These are phyloP conservation scores for Nebria salina DNA, from an alignment of 2,888 invertebrate genomes.

Conservation along the genomic window DNA sequence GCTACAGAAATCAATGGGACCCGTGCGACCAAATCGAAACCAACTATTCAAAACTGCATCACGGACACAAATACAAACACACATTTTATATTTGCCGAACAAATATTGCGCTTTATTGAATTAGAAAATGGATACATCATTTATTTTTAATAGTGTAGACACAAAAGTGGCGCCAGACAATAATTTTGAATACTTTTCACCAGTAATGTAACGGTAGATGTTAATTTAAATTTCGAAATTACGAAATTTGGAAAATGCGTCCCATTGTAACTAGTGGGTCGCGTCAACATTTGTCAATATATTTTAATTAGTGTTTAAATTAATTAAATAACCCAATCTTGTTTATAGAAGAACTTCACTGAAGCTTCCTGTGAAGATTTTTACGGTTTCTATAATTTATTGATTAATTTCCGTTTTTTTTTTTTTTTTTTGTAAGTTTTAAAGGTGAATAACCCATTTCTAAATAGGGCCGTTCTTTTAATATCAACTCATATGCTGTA, in stretches of 20 bases:
- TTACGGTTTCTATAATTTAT: neutral
- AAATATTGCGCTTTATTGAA: too few species aligned
- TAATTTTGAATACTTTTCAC: neutral
- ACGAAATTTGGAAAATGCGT: neutral
- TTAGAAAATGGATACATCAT: too few species aligned
- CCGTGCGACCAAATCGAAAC: neutral
- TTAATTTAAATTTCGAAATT: neutral
- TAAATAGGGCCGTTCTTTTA: neutral
- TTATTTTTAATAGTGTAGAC: neutral
- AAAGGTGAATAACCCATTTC: neutral
- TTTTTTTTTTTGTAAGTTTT: neutral
- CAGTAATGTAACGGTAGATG: neutral
- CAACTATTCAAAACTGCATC: neutral
- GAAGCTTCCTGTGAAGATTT: neutral
- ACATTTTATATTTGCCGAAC: neutral
- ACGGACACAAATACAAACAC: neutral
- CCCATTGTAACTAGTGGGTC: neutral
- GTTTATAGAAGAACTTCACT: neutral
- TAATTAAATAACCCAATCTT: neutral
- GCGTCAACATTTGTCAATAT: neutral
- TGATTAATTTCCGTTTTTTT: neutral
- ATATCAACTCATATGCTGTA: too few species aligned
- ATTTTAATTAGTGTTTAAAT: neutral
- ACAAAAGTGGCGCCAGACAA: neutral
- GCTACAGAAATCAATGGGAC: neutral